These are phyloP conservation scores for Oscheius onirici DNA, from an alignment of 2,888 invertebrate species.

Conservation along the genomic window DNA sequence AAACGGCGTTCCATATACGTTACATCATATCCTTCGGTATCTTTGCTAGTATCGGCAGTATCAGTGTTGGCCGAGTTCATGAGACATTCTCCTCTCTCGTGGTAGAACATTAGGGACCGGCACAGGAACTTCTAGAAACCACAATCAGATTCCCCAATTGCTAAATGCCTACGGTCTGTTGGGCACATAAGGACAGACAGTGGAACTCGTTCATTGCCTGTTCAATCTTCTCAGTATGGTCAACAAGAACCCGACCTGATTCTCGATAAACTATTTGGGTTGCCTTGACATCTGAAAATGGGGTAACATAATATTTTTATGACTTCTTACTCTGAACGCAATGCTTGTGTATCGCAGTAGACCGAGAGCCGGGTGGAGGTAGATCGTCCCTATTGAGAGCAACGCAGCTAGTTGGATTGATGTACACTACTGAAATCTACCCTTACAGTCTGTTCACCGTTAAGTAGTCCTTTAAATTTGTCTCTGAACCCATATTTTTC, in stretches of 20 bases:
- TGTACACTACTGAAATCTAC: slow-evolving; percentile 17
- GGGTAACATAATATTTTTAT: too few relatives aligned
- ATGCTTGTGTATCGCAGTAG: slow-evolving; percentile 37
- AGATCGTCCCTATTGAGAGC: slow-evolving; percentile 1
- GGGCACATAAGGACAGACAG: slow-evolving; percentile 40
- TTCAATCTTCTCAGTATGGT: slow-evolving; percentile 37
- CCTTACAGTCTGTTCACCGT: too few relatives aligned
- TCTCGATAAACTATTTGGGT: slow-evolving; percentile 5
- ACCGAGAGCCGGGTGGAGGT: not conserved
- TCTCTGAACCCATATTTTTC: too few relatives aligned
- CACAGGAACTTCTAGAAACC: slow-evolving; percentile 38
- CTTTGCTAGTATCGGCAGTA: slow-evolving; percentile 32
- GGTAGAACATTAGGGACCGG: slow-evolving; percentile 47
- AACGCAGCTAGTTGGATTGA: slow-evolving; percentile 8
- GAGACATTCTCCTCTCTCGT: slow-evolving; percentile 44
- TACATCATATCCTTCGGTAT: slow-evolving; percentile 43
- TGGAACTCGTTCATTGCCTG: slow-evolving; percentile 38
- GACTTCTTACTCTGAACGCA: slow-evolving; percentile 41
- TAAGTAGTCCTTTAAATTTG: too few relatives aligned
- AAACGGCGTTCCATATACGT: slow-evolving; percentile 39
- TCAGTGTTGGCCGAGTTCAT: slow-evolving; percentile 47
- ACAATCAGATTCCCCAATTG: not conserved
- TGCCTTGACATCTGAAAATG: not conserved
- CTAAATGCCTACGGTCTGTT: slow-evolving; percentile 28
- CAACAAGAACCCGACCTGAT: slow-evolving; percentile 25